Conservation (phyloP, 2,888 invertebrate genomes). For the Hetaerina titia region DNA sequence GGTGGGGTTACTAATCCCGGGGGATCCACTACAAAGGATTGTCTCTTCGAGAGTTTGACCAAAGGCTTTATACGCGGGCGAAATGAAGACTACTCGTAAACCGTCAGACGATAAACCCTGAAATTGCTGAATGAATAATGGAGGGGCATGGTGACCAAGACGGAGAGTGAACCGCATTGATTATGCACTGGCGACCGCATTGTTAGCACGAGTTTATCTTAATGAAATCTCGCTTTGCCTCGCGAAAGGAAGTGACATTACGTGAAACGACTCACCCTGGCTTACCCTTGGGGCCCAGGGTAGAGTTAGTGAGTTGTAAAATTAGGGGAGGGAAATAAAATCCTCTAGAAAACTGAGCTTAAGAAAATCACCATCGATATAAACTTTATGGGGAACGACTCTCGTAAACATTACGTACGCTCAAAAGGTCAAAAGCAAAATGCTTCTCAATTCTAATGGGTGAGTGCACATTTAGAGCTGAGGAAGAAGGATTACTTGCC, state of each 20-base stretch:
- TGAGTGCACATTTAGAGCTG: too few species aligned
- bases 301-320: neutral
- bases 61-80: neutral
- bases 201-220: neutral
- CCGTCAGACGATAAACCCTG: conserved; percentile 3
- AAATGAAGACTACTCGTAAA: neutral
- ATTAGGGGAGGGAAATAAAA: neutral
- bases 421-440: too few species aligned
- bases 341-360: too few species aligned
- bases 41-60: conserved; percentile 20
- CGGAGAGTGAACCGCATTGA: neutral
- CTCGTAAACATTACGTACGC: too few species aligned
- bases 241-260: neutral
- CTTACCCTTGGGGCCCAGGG: neutral
- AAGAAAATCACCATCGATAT: too few species aligned
- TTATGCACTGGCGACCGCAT: neutral
- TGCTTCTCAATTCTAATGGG: too few species aligned
- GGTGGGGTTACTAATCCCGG: conserved; percentile 7
- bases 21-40: neutral
- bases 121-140: conserved; percentile 12
- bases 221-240: neutral
- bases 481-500: too few species aligned
- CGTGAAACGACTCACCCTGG: neutral
- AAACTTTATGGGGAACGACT: too few species aligned
- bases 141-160: neutral